Evolutionary conservation across 1,140 invertebrate genomes (phyloP), one percentile per base, ranked within the genome.

Genomic region (Mycetomoellerius zeteki): DNA sequence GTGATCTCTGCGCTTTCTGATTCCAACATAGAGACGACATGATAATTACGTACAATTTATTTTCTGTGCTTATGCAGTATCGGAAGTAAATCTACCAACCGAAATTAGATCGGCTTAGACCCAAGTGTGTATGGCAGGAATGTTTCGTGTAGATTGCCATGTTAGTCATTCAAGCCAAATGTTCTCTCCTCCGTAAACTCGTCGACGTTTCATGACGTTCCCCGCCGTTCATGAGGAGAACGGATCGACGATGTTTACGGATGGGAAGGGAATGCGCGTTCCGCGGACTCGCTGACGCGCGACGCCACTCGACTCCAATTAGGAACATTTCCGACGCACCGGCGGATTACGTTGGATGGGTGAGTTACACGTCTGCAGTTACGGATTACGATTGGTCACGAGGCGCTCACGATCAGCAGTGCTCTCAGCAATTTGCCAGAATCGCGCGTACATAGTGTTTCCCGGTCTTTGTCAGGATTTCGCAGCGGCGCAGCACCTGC

Each of bases 151-250:
- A 24, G 12, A 7, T 60, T 33, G 7, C n/a, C 37, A 1, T 43
- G 69, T 84, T 84, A 84, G 14, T 75, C 69, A 84, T 84, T 84
- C 69, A 84, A 62, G 4, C 54, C 19, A 24, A 16, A 67, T 50
- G 69, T 75, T 75, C 69, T 30, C 80, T 21, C 27, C 21, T 3
- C 0, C 47, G 64, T 24, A 37, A 71, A 30, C 64, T 81, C 14
- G 64, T 30, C 37, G 47, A 24, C 47, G 62, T 69, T 47, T 21
- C 47, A 69, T 27, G 64, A 54, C 19, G 54, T 43, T 60, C 30
- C 10, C 21, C 78, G 62, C 6, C 37, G 54, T 33, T 21, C 69
- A 54, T 4, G 37, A 52, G 58, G 80, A 12, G 27, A 84, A 84
- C 80, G 54, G 37, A 24, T 67, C 43, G 62, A 67, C 47, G 14